These are phyloP conservation scores for Heterodera carotae DNA, from an alignment of 1,140 invertebrate genomes.

Conservation along the genomic window DNA sequence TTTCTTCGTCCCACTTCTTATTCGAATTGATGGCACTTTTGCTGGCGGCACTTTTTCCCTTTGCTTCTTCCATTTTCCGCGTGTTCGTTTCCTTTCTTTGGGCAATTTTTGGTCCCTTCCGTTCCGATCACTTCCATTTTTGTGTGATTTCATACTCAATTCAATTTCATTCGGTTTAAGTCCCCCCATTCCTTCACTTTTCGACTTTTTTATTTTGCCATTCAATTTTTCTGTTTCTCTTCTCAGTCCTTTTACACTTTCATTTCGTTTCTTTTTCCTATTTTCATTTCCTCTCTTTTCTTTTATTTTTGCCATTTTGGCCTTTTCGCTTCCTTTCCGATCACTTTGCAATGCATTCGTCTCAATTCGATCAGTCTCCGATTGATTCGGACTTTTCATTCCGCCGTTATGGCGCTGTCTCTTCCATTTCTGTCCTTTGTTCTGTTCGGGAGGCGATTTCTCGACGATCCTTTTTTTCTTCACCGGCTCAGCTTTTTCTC, in stretches of 20 bases:
- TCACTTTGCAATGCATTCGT: not conserved
- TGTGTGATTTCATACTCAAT: not conserved
- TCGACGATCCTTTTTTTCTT: not conserved
- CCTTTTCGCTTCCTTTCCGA: not conserved
- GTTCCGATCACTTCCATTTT: constrained; percentile 1
- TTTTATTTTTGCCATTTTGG: not conserved
- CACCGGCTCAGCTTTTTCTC: not conserved
- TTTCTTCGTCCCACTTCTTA: not conserved
- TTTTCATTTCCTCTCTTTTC: not conserved
- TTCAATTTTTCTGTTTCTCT: not conserved
- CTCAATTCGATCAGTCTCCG: not conserved
- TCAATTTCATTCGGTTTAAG: too few species aligned
- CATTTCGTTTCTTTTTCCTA: not conserved
- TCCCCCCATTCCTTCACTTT: not conserved
- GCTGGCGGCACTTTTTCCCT: not conserved
- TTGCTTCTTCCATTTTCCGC: not conserved
- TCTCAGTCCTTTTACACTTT: not conserved
- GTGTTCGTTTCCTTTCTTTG: not conserved
- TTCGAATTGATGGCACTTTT: not conserved
- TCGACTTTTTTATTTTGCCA: not conserved
- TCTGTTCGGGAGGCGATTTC: not conserved
- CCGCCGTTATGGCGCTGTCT: not conserved
- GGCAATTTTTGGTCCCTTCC: not conserved
- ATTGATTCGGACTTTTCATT: not conserved
- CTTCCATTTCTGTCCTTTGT: not conserved